A percentile compares a stretch with the other conserved stretches of the same genome.
Conservation (phyloP, 2,797 vertebrate genomes). For the Poeciliopsis infans region DNA sequence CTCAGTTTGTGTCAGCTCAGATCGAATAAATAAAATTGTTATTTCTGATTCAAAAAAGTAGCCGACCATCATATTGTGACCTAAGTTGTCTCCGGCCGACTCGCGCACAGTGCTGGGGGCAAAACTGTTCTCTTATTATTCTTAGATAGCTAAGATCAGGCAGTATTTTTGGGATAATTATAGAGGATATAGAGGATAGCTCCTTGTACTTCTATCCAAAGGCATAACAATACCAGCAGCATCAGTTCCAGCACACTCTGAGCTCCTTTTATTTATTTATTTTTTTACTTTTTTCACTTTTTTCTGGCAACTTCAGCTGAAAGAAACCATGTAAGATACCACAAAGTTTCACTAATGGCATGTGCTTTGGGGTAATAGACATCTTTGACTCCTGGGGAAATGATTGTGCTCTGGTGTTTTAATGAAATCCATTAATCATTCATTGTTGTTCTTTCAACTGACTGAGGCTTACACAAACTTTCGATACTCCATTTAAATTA, state of each 20-base stretch:
- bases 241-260: constrained; percentile 25
- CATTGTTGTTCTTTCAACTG: constrained; percentile 46
- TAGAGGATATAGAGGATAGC: constrained; percentile 22
- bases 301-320: constrained; percentile 37
- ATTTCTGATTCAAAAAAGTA: constrained; percentile 31
- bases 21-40: constrained; percentile 47
- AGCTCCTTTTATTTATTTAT: constrained; percentile 29
- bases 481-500: constrained; percentile 30
- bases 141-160: neutral
- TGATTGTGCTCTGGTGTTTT: constrained; percentile 43
- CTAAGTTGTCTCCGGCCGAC: constrained; percentile 12
- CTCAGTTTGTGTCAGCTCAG: constrained; percentile 56
- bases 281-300: neutral
- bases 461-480: constrained; percentile 32
- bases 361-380: constrained; percentile 61
- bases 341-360: constrained; percentile 57
- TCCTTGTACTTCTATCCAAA: constrained; percentile 5
- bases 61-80: constrained; percentile 29
- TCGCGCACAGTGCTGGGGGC: constrained; percentile 22
- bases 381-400: constrained; percentile 46
- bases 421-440: constrained; percentile 75
- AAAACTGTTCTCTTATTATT: constrained; percentile 31
- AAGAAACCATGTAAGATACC: constrained; percentile 53
- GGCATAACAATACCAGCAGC: constrained; percentile 14
- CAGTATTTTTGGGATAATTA: constrained; percentile 37